Evolutionary conservation across 2,113 vertebrate species (phyloP).

Genomic region (Oreochromis niloticus): DNA sequence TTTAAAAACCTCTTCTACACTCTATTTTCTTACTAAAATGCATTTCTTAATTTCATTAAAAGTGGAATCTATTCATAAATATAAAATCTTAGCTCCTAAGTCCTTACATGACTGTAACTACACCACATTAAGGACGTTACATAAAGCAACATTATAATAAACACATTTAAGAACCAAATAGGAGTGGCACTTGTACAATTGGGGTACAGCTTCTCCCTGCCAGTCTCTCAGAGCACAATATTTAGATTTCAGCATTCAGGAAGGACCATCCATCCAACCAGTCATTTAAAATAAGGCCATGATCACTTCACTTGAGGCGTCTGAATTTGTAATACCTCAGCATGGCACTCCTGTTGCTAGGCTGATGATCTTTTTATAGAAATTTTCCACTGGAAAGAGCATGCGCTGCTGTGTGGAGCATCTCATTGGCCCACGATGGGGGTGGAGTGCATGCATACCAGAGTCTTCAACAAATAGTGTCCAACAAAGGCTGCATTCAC

Average conservation of each 20-base stretch:
- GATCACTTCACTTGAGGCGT: not conserved
- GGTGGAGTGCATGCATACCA: slow-evolving; percentile 52
- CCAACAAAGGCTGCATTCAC: slow-evolving; percentile 11
- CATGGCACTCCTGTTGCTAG: slow-evolving; percentile 54
- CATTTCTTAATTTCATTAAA: not conserved
- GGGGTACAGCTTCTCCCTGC: not conserved
- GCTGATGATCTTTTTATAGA: slow-evolving; percentile 52
- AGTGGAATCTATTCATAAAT: not conserved
- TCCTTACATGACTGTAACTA: not conserved
- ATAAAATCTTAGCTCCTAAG: not conserved
- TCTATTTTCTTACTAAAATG: not conserved
- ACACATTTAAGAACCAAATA: not conserved
- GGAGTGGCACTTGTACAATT: not conserved
- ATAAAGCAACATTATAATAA: not conserved
- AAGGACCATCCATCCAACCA: not conserved
- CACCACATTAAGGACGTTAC: not conserved
- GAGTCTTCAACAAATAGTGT: not conserved
- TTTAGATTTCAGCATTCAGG: not conserved
- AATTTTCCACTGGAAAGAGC: slow-evolving; percentile 46
- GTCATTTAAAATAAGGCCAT: not conserved
- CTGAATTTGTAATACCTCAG: not conserved
- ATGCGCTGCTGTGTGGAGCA: slow-evolving; percentile 4
- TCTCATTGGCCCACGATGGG: slow-evolving; percentile 55
- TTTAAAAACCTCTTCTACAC: not conserved
- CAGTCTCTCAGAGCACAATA: not conserved